Evolutionary conservation across 2,797 vertebrate species (phyloP).

Genomic region (Enteromius radiatus): DNA sequence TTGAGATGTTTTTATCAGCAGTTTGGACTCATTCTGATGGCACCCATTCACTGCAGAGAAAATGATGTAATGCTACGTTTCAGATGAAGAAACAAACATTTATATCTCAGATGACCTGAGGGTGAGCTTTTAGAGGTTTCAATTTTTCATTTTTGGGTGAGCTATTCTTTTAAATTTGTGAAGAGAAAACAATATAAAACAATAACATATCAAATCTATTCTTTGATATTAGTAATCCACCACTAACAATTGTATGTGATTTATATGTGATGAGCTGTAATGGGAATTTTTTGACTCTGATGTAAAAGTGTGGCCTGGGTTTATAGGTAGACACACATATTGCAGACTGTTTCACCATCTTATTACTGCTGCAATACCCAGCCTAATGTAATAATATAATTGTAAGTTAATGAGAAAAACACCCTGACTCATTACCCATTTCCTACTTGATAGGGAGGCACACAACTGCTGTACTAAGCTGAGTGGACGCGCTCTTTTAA

Average conservation of each 20-base stretch:
- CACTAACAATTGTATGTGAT: neutral
- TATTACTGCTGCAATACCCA: slow-evolving; percentile 31
- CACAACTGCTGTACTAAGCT: slow-evolving; percentile 65
- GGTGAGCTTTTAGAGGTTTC: neutral
- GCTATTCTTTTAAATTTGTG: neutral
- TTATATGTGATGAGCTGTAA: slow-evolving; percentile 1
- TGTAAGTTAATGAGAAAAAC: slow-evolving; percentile 32
- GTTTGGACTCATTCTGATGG: neutral
- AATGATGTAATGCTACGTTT: neutral
- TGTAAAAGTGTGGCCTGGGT: neutral
- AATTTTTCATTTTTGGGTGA: neutral
- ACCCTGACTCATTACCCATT: slow-evolving; percentile 29
- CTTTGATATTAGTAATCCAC: neutral
- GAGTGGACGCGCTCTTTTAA: slow-evolving; percentile 68
- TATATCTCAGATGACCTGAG: neutral
- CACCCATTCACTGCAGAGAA: neutral
- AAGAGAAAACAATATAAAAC: neutral
- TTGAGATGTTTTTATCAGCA: neutral
- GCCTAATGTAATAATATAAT: slow-evolving; percentile 29
- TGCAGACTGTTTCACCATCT: slow-evolving; percentile 1
- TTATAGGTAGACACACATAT: neutral
- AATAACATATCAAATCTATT: neutral
- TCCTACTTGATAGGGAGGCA: slow-evolving; percentile 59
- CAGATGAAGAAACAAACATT: neutral
- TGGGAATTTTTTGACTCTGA: neutral